Base-by-base conservation (phyloP, 2,113 vertebrate species). In the Rhabdornis inornatus region DNA sequence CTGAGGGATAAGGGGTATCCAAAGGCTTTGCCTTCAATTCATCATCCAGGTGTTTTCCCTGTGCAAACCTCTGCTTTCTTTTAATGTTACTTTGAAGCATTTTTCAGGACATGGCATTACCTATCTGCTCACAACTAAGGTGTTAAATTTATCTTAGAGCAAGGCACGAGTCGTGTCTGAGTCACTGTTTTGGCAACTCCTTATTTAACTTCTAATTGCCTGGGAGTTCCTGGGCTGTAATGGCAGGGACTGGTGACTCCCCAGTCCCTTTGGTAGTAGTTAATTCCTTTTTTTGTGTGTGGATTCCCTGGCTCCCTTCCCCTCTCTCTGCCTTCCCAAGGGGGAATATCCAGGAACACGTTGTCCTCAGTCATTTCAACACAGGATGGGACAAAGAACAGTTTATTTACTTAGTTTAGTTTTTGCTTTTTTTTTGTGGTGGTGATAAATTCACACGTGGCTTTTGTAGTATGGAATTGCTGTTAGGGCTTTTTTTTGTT, bases 381-480 rank as follows among this genome's bases (percentile, higher is more conserved):
- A 89, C 92, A 93, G 93, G 93, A 95, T 91, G 85, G 71, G 63
- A 6, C 1, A 47, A 83, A 53, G 84, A 85, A 95, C 87, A 31
- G 16, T 72, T 83, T 77, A 90, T 87, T 95, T 86, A 45, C 49
- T 78, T 91, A 40, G 33, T 78, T 69, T 30, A 76, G 39, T 18
- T 37, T 66, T 57, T 6, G 37, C 11, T 11, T 30, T 40, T 39
- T 50, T 57, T n/a, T 50, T 57, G 25, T 65, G 52, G 23, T 63
- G 39, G 6, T 59, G 45, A 59, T 42, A 30, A 80, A 59, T 69
- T 92, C 71, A 45, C 35, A 4, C 31, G 66, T 72, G 59, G 44
- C 59, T 93, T 96, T 50, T 1, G 7, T 45, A 74, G 59, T 25
- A 15, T 17, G 66, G 33, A 74, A 27, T 44, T 63, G 47, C 59